Evolutionary conservation across 1,140 invertebrate species (phyloP).

Genomic region (Bombus vancouverensis): DNA sequence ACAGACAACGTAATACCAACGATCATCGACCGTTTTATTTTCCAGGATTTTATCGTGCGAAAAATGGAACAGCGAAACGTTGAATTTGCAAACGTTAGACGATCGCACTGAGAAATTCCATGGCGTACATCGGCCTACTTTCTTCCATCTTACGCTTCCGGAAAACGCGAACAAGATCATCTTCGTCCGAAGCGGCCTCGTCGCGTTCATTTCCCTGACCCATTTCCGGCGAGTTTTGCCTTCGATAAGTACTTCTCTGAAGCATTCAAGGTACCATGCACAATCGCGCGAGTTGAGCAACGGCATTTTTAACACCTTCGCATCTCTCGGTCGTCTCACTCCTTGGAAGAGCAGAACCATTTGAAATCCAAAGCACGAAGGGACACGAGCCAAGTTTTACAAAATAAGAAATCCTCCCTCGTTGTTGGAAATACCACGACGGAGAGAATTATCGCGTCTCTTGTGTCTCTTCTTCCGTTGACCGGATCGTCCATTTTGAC

Average conservation of each 20-base stretch:
- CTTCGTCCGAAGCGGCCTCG: background rate
- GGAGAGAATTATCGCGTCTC: background rate
- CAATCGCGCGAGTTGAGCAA: conserved; percentile 52
- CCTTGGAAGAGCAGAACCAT: conserved; percentile 49
- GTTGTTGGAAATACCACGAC: conserved; percentile 34
- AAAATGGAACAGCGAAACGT: background rate
- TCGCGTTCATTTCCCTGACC: background rate
- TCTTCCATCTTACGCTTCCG: background rate
- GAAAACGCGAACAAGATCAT: background rate
- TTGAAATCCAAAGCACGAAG: conserved; percentile 23
- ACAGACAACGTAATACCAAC: background rate
- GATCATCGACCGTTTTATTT: background rate
- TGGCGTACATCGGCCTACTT: background rate
- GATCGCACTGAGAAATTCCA: background rate
- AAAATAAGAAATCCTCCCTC: conserved; percentile 40
- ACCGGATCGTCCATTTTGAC: background rate
- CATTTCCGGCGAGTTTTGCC: background rate
- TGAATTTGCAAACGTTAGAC: background rate
- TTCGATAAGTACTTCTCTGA: conserved; percentile 22
- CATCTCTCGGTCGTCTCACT: conserved; percentile 30
- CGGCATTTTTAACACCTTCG: conserved; percentile 16
- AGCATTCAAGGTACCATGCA: conserved; percentile 36
- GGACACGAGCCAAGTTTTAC: conserved; percentile 21
- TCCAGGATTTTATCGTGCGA: no score
- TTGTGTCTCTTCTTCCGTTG: background rate